A percentile compares a stretch with the other conserved stretches of the same genome.
These are phyloP conservation scores for Cynocephalus volans DNA, from an alignment of 2,113 vertebrate species.

Conservation along the genomic window DNA sequence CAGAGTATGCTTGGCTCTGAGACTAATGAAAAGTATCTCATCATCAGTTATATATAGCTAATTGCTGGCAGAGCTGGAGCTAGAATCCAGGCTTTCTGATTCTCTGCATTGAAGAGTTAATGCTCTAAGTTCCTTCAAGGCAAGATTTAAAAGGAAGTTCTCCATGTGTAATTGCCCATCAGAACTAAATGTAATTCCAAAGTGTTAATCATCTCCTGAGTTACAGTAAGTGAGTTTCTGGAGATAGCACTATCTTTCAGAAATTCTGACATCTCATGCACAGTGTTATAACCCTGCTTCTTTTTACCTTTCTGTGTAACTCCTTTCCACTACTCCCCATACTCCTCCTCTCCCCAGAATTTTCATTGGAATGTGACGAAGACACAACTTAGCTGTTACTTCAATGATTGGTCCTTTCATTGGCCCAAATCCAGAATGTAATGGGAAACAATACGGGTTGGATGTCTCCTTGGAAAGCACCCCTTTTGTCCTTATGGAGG, in stretches of 20 bases:
- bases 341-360: not conserved
- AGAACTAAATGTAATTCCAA: not conserved
- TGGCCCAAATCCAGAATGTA: not conserved
- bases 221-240: not conserved
- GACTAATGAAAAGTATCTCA: not conserved
- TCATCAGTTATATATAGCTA: not conserved
- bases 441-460: not conserved
- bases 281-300: not conserved
- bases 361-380: not conserved
- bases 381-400: not conserved
- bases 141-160: not conserved
- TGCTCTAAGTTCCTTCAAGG: not conserved
- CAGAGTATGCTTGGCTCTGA: not conserved
- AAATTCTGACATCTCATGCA: not conserved
- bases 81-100: not conserved
- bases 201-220: not conserved
- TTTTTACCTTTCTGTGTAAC: not conserved
- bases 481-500: not conserved
- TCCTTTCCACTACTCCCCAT: not conserved
- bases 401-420: not conserved
- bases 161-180: not conserved
- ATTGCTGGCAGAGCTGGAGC: not conserved
- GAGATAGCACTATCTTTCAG: not conserved
- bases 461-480: not conserved
- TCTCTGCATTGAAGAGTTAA: not conserved